Percentiles rank a stretch among this genome's conserved stretches.
Conservation (phyloP, 2,113 vertebrate genomes). For the Oceanites oceanicus region DNA sequence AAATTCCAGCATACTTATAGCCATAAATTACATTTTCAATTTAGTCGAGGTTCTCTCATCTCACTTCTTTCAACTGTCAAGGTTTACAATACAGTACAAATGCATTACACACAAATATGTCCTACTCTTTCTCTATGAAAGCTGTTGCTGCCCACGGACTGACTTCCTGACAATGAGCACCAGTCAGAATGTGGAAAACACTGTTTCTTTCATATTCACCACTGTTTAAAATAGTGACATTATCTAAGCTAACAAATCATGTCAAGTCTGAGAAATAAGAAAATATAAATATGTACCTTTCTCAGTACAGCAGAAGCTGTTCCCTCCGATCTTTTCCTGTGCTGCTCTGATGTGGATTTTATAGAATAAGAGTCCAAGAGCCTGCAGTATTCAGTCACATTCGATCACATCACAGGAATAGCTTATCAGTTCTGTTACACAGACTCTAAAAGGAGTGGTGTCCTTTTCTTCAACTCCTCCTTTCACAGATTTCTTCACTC, state of each 20-base stretch:
- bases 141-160: constrained; percentile 37
- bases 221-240: background rate
- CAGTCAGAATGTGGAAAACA: constrained; percentile 14
- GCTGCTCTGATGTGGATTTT: constrained; percentile 45
- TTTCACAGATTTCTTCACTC: constrained; percentile 19
- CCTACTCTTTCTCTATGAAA: constrained; percentile 6
- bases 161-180: background rate
- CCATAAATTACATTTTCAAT: background rate
- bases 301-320: background rate
- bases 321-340: constrained; percentile 22
- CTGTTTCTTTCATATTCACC: background rate
- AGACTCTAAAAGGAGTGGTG: constrained; percentile 42
- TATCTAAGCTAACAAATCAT: background rate
- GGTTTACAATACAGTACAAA: constrained; percentile 21
- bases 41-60: background rate
- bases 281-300: constrained; percentile 64
- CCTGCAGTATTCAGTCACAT: constrained; percentile 50
- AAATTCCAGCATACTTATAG: constrained; percentile 17
- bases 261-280: background rate
- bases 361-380: constrained; percentile 45
- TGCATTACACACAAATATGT: constrained; percentile 30
- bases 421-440: constrained; percentile 44
- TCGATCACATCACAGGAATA: constrained; percentile 58
- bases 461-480: constrained; percentile 39
- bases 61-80: background rate